These are phyloP conservation scores for Lytechinus variegatus DNA, from an alignment of 35 echinoderm and acorn worm species.

Conservation along the genomic window DNA sequence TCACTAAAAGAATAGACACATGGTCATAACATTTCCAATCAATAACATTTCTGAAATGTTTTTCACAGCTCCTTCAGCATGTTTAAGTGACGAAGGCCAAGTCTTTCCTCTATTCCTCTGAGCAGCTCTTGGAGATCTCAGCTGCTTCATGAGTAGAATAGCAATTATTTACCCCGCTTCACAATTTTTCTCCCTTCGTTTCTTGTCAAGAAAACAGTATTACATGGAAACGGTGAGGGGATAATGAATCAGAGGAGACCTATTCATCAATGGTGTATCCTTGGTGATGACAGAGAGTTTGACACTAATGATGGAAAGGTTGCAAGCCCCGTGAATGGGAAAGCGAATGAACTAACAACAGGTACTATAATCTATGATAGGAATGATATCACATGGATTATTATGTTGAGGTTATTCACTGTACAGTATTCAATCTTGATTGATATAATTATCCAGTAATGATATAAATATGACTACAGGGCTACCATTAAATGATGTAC, in stretches of 20 bases:
- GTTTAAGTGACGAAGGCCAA: not conserved
- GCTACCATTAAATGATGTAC: too few relatives aligned
- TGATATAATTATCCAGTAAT: too few relatives aligned
- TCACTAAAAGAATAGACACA: not conserved
- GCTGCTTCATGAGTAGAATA: not conserved
- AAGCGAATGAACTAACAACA: not conserved
- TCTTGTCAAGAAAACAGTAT: not conserved
- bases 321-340: not conserved
- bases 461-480: too few relatives aligned
- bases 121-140: not conserved
- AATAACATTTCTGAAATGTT: not conserved
- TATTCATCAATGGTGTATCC: not conserved
- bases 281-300: not conserved
- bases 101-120: not conserved
- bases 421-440: too few relatives aligned
- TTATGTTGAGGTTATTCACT: too few relatives aligned
- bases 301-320: not conserved
- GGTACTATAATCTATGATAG: not conserved
- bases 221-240: not conserved
- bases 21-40: not conserved
- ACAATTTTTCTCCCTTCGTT: not conserved
- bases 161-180: not conserved
- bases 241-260: not conserved
- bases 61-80: not conserved
- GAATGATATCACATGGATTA: too few relatives aligned